These are phyloP conservation scores for Hesperia comma DNA, from an alignment of 2,888 invertebrate genomes.

Conservation along the genomic window DNA sequence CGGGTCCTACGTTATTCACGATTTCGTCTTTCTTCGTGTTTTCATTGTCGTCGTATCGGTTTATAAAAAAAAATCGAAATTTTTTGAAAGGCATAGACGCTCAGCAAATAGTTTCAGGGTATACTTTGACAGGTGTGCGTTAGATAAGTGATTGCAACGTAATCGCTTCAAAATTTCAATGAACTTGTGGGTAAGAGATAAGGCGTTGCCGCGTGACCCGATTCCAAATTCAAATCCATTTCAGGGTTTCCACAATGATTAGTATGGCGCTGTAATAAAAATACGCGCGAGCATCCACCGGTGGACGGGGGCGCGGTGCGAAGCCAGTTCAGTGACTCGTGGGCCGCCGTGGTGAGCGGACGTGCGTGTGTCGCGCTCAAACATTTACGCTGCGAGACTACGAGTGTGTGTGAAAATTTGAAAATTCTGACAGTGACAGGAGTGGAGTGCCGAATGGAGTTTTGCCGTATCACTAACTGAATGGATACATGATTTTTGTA, in stretches of 20 bases:
- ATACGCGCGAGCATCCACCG: constrained; percentile 60
- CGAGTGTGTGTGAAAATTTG: constrained; percentile 37
- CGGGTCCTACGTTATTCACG: no score
- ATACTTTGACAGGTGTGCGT: background rate
- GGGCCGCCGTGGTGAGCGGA: constrained; percentile 57
- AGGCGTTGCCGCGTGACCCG: constrained; percentile 61
- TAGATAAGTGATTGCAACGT: background rate
- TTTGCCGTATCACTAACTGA: constrained; percentile 46
- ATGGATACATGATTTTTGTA: constrained; percentile 49
- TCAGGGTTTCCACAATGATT: constrained; percentile 74
- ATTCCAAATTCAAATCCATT: constrained; percentile 61
- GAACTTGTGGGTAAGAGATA: constrained; percentile 30
- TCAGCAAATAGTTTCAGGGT: background rate
- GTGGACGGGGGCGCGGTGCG: constrained; percentile 58
- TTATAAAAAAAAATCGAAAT: no score
- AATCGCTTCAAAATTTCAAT: constrained; percentile 25
- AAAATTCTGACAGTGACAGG: constrained; percentile 62
- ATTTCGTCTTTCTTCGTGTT: background rate
- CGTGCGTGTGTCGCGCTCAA: constrained; percentile 47
- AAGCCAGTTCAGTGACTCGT: constrained; percentile 78
- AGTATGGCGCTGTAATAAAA: constrained; percentile 65
- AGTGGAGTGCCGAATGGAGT: constrained; percentile 57
- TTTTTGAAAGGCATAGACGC: background rate
- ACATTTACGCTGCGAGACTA: constrained; percentile 51
- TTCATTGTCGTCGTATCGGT: no score